phyloP scores from a whole-genome alignment of 2,113 vertebrate genomes.

The Phalacrocorax pelagicus region DNA sequence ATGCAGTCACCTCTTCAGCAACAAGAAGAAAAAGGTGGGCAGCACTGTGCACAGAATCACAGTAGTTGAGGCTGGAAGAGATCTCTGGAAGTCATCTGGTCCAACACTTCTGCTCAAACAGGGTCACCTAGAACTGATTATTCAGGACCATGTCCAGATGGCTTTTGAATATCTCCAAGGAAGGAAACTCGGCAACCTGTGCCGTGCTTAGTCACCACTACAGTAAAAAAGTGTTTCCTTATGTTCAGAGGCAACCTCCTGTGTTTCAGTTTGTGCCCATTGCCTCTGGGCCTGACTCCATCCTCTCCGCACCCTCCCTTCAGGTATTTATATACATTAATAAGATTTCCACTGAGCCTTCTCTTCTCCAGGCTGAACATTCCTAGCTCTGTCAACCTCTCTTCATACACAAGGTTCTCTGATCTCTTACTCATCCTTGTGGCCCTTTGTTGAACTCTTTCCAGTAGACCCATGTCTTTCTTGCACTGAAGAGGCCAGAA shows the following conservation, averaged over 20 bases:
- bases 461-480: not conserved
- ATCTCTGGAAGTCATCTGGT: not conserved
- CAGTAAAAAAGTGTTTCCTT: not conserved
- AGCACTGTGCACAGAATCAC: not conserved
- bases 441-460: not conserved
- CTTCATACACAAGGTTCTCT: not conserved
- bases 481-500: not conserved
- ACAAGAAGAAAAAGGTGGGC: not conserved
- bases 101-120: not conserved
- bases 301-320: not conserved
- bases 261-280: not conserved
- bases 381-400: not conserved
- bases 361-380: not conserved
- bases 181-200: not conserved
- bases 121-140: not conserved
- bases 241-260: not conserved
- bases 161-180: not conserved
- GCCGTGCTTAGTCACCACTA: not conserved
- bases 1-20: not conserved
- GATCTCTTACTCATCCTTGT: not conserved
- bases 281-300: not conserved
- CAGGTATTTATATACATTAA: not conserved
- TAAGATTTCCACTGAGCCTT: not conserved
- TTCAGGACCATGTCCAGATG: not conserved
- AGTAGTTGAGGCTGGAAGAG: not conserved